Percentiles rank a stretch among this genome's conserved stretches.
These are phyloP conservation scores for Albula goreensis DNA, from an alignment of 2,113 vertebrate species.

Conservation along the genomic window DNA sequence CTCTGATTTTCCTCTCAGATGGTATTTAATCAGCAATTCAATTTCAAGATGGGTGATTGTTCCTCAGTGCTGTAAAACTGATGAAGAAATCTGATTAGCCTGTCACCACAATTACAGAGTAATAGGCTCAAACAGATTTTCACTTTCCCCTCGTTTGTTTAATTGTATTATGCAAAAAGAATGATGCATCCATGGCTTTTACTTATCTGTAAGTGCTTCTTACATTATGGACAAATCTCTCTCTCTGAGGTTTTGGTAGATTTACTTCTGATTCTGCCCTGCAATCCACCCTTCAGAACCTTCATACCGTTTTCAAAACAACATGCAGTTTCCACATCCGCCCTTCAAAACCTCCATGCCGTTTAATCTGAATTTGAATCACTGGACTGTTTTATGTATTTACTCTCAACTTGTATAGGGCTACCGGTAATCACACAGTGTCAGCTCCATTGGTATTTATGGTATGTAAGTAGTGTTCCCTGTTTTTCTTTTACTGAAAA, in stretches of 20 bases:
- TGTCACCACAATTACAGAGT: not conserved
- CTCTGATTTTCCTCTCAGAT: not conserved
- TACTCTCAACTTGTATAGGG: not conserved
- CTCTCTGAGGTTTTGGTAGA: not conserved
- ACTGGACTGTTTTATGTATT: not conserved
- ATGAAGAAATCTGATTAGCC: slow-evolving; percentile 16
- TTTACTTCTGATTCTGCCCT: not conserved
- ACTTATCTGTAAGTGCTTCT: too few species aligned
- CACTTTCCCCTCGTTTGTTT: not conserved
- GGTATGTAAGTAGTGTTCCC: too few species aligned
- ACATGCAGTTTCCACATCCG: too few species aligned
- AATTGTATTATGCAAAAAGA: slow-evolving; percentile 8
- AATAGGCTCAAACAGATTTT: not conserved
- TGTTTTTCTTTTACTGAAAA: too few species aligned
- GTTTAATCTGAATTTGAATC: not conserved
- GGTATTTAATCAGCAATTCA: not conserved
- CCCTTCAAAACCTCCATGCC: not conserved
- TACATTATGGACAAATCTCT: not conserved
- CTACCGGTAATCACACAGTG: too few species aligned
- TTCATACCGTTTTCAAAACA: not conserved
- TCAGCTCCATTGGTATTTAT: too few species aligned
- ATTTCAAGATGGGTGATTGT: slow-evolving; percentile 1
- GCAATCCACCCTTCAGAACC: not conserved
- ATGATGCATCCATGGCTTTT: slow-evolving; percentile 12
- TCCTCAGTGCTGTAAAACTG: not conserved